Evolutionary conservation across 2,888 invertebrate species (phyloP).

Genomic region (Ophonus ardosiacus): DNA sequence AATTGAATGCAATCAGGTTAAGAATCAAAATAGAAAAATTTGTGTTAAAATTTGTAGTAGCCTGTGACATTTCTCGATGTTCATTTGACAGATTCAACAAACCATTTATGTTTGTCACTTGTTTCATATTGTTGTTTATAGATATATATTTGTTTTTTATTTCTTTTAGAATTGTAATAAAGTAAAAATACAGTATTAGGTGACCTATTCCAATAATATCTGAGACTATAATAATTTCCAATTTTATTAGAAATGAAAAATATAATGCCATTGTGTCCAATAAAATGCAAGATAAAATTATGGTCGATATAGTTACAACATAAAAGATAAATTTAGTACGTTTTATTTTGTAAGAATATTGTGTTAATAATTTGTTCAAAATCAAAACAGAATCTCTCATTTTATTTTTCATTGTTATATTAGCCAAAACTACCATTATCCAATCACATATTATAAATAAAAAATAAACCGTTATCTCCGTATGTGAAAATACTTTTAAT

Average conservation of each 20-base stretch:
- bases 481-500: background rate
- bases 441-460: background rate
- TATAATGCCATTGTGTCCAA: background rate
- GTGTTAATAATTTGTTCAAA: background rate
- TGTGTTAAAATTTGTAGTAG: background rate
- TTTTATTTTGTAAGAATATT: background rate
- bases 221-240: background rate
- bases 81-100: background rate
- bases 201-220: background rate
- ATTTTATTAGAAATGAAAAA: background rate
- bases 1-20: background rate
- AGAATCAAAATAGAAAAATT: background rate
- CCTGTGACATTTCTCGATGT: background rate
- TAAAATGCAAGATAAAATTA: background rate
- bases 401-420: background rate
- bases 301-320: background rate
- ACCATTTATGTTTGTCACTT: background rate
- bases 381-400: background rate
- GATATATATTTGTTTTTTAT: slow-evolving; percentile 1
- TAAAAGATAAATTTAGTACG: background rate
- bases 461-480: background rate
- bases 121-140: background rate
- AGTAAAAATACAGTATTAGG: background rate
- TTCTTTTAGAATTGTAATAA: background rate
- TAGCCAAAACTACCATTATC: background rate